These are phyloP conservation scores for Hippocampus zosterae DNA, from an alignment of 2,113 vertebrate species.

Conservation along the genomic window DNA sequence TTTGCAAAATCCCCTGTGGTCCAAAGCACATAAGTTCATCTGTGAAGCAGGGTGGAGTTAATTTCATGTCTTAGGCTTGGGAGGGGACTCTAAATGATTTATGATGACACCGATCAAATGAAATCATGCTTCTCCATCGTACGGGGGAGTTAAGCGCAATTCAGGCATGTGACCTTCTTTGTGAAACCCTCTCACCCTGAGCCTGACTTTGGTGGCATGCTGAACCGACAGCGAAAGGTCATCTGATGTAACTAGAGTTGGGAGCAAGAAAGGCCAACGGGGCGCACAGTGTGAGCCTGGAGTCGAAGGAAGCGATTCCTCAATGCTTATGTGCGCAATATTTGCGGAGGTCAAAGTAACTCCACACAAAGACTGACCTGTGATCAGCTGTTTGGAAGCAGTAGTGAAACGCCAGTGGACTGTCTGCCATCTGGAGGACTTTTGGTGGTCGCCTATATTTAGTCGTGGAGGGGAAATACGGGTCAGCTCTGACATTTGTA, in stretches of 20 bases:
- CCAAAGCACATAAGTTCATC: too few relatives aligned
- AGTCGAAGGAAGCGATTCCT: not conserved
- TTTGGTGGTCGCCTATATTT: constrained; percentile 64
- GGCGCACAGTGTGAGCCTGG: constrained; percentile 7
- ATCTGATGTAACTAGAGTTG: constrained; percentile 76
- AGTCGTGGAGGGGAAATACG: constrained; percentile 34
- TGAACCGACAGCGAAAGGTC: constrained; percentile 67
- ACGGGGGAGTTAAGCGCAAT: constrained; percentile 10
- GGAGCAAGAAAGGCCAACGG: constrained; percentile 75
- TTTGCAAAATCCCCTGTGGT: too few relatives aligned
- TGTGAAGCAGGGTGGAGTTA: too few relatives aligned
- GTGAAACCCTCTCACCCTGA: constrained; percentile 27
- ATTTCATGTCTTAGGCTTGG: too few relatives aligned
- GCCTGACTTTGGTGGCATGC: constrained; percentile 45
- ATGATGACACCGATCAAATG: not conserved
- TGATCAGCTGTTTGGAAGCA: constrained; percentile 4
- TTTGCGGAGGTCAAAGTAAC: constrained; percentile 43
- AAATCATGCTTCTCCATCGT: not conserved
- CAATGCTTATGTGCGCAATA: constrained; percentile 24
- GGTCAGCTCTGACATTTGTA: constrained; percentile 67
- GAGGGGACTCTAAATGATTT: not conserved
- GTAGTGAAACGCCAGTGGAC: constrained; percentile 11
- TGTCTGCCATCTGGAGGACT: not conserved
- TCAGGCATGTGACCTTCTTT: constrained; percentile 59
- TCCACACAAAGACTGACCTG: constrained; percentile 39